These are phyloP conservation scores for Microplitis demolitor DNA, from an alignment of 1,140 invertebrate species.

Conservation along the genomic window DNA sequence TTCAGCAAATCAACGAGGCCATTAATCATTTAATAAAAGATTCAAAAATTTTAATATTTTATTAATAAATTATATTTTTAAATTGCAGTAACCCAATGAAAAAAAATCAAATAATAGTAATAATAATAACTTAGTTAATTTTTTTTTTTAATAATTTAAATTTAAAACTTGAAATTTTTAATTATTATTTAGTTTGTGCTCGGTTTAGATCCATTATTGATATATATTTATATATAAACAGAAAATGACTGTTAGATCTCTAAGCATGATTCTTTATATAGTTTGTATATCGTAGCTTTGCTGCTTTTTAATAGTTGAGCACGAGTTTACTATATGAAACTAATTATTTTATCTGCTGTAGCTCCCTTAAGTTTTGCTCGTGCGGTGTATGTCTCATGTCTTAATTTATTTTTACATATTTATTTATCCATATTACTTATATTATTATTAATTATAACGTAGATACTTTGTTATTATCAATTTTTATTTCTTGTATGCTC, in stretches of 20 bases:
- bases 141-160: slow-evolving; percentile 17
- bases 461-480: background rate
- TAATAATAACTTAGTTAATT: slow-evolving; percentile 5
- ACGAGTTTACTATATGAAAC: slow-evolving; percentile 46
- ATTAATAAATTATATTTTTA: too few species aligned
- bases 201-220: slow-evolving; percentile 36
- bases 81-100: too few species aligned
- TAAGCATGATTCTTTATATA: slow-evolving; percentile 59
- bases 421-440: slow-evolving; percentile 39
- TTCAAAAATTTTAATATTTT: background rate
- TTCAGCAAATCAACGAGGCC: background rate
- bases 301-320: slow-evolving; percentile 60
- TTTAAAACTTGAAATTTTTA: background rate
- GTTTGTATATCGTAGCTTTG: slow-evolving; percentile 60
- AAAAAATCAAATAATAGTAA: too few species aligned
- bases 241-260: slow-evolving; percentile 45
- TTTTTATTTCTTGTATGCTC: background rate
- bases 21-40: slow-evolving; percentile 1
- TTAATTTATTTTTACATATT: slow-evolving; percentile 49
- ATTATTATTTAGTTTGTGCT: slow-evolving; percentile 17
- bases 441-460: background rate
- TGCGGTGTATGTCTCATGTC: slow-evolving; percentile 62
- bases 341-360: slow-evolving; percentile 40
- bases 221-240: slow-evolving; percentile 10
- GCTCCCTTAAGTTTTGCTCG: slow-evolving; percentile 57